Conservation (phyloP, 2,113 vertebrate genomes). For the Canis aureus region DNA sequence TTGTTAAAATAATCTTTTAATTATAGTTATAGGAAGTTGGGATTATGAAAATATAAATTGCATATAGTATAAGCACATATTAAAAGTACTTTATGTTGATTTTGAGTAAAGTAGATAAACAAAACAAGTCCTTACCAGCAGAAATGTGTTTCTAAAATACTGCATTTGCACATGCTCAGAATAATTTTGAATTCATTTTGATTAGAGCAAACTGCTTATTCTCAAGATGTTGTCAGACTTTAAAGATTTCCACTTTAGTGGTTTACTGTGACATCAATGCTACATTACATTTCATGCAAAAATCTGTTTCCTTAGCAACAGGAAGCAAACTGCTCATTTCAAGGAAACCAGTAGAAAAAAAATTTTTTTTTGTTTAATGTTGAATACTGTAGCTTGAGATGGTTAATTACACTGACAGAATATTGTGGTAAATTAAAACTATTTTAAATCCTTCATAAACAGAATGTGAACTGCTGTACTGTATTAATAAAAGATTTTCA, state of each 20-base stretch:
- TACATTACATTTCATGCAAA: conserved; percentile 82
- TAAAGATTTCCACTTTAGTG: conserved; percentile 86
- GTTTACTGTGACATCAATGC: conserved; percentile 86
- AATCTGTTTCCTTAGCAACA: conserved; percentile 87
- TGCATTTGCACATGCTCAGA: conserved; percentile 86
- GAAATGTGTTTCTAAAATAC: conserved; percentile 78
- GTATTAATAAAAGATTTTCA: conserved; percentile 41
- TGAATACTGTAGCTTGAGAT: conserved; percentile 76
- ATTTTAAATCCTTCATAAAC: conserved; percentile 59
- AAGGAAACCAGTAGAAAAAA: conserved; percentile 69
- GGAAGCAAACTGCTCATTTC: conserved; percentile 81
- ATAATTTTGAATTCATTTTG: conserved; percentile 88
- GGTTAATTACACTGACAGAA: conserved; percentile 65
- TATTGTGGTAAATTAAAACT: conserved; percentile 42
- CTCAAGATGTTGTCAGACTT: conserved; percentile 83
- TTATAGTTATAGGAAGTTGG: conserved; percentile 40
- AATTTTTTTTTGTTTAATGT: conserved; percentile 73
- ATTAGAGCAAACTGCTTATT: conserved; percentile 84
- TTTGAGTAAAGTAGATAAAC: conserved; percentile 66
- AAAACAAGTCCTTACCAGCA: conserved; percentile 63
- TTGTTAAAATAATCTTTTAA: neutral
- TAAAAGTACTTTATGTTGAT: conserved; percentile 66
- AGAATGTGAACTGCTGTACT: neutral
- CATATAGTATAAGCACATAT: conserved; percentile 47
- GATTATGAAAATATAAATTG: conserved; percentile 34